Conservation (phyloP, 1,140 invertebrate genomes). For the Sitophilus oryzae region DNA sequence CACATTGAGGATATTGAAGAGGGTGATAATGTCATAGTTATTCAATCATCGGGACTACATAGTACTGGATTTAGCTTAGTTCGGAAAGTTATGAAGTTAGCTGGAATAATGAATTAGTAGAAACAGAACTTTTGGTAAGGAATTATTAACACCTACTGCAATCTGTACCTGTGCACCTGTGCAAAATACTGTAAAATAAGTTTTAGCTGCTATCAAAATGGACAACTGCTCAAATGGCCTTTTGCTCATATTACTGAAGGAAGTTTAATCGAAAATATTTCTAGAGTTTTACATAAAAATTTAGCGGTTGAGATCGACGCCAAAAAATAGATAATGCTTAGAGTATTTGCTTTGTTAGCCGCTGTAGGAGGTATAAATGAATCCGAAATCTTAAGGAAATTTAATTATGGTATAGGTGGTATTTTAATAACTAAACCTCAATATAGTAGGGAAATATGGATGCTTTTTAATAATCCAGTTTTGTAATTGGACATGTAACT, state of each 20-base stretch:
- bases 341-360: conserved; percentile 60
- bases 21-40: conserved; percentile 80
- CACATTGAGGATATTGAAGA: conserved; percentile 59
- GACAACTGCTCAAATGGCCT: conserved; percentile 78
- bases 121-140: conserved; percentile 62
- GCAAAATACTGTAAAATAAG: conserved; percentile 62
- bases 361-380: conserved; percentile 57
- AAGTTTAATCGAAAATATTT: conserved; percentile 88
- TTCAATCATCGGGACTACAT: conserved; percentile 86
- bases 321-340: conserved; percentile 65
- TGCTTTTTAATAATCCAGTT: conserved; percentile 45
- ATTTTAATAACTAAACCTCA: conserved; percentile 67
- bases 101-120: conserved; percentile 61
- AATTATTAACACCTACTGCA: conserved; percentile 82
- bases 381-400: conserved; percentile 43
- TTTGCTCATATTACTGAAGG: conserved; percentile 95
- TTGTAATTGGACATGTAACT: conserved; percentile 56
- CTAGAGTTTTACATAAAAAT: conserved; percentile 65
- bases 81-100: conserved; percentile 71
- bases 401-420: conserved; percentile 90
- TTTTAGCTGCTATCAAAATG: conserved; percentile 65
- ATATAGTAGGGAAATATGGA: conserved; percentile 50
- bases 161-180: too few relatives aligned
- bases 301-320: conserved; percentile 69
- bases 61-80: conserved; percentile 96